Conservation (phyloP, 2,113 vertebrate species). For the Calyptomena viridis region DNA sequence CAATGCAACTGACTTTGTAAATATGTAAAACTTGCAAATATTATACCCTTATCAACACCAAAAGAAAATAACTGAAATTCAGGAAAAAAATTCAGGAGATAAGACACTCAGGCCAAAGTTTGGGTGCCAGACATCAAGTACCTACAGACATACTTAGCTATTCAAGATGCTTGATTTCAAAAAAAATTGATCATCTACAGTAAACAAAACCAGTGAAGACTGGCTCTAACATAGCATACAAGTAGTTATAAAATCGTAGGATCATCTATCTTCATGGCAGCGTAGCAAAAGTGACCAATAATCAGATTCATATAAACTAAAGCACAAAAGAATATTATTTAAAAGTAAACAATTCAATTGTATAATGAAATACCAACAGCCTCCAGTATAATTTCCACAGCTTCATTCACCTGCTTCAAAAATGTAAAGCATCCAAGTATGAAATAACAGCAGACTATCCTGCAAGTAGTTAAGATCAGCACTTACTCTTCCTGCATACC, state of each 20-base stretch:
- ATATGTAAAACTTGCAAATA: not conserved
- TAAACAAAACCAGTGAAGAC: not conserved
- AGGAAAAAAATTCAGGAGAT: too few species aligned
- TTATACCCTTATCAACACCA: not conserved
- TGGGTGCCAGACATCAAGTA: not conserved
- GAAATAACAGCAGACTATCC: not conserved
- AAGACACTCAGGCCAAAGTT: not conserved
- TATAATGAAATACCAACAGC: not conserved
- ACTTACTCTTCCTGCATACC: not conserved
- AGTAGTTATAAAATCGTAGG: not conserved
- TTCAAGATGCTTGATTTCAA: not conserved
- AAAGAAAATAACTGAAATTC: not conserved
- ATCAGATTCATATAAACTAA: not conserved
- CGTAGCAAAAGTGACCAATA: fast-evolving
- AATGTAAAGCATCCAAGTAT: not conserved
- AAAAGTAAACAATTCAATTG: not conserved
- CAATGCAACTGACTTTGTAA: not conserved
- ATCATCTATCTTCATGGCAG: not conserved
- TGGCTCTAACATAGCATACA: not conserved
- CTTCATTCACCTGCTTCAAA: not conserved
- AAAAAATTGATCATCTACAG: not conserved
- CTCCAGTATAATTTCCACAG: not conserved
- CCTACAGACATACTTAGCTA: not conserved
- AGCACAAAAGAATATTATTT: not conserved
- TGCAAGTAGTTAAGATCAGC: not conserved